phyloP scores from a whole-genome alignment of 1,140 invertebrate species.

The Saxidomus purpurata region DNA sequence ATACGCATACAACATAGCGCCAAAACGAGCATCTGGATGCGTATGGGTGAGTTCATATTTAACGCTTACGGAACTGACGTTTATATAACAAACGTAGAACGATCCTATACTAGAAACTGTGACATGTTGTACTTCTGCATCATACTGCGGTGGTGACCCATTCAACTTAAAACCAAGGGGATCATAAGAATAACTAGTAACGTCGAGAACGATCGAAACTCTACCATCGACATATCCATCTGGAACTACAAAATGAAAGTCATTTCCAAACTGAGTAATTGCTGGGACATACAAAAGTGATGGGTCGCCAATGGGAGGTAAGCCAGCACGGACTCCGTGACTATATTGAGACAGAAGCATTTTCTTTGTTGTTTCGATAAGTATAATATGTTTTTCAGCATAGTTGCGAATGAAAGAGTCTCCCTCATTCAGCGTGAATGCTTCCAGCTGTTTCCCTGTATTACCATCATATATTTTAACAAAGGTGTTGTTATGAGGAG shows the following conservation, averaged over 20 bases:
- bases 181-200: no score
- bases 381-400: neutral
- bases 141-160: neutral
- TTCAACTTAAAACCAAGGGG: neutral
- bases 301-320: neutral
- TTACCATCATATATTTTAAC: neutral
- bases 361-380: neutral
- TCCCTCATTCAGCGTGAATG: neutral
- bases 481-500: neutral
- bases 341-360: neutral
- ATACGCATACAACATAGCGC: neutral
- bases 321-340: neutral
- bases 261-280: neutral
- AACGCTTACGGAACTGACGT: neutral
- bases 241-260: neutral
- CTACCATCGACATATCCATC: neutral
- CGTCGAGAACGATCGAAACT: neutral
- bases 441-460: neutral
- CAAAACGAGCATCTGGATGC: neutral
- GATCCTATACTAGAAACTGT: neutral
- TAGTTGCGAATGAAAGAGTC: neutral
- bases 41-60: neutral
- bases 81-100: neutral
- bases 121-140: neutral
- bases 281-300: neutral